phyloP scores from a whole-genome alignment of 2,888 invertebrate genomes.

The Troilus luridus region DNA sequence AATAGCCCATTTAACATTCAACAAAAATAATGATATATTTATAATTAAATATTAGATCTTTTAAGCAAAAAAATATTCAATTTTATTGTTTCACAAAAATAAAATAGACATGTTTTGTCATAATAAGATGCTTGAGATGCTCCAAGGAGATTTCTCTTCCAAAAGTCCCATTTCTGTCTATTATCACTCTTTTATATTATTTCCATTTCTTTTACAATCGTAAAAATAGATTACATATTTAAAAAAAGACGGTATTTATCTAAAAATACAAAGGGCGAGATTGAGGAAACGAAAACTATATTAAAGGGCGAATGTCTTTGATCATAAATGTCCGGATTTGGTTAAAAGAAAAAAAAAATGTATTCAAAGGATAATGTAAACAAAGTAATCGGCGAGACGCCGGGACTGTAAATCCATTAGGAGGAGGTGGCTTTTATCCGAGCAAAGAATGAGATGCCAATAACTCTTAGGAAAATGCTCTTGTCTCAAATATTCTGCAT shows the following conservation, averaged over 20 bases:
- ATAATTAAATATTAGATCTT: too few species aligned
- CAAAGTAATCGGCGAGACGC: background rate
- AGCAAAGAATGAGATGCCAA: background rate
- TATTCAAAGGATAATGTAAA: background rate
- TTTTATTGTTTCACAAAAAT: too few species aligned
- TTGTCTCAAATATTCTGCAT: conserved; percentile 28
- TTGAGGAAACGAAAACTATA: background rate
- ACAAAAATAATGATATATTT: too few species aligned
- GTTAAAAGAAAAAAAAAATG: background rate
- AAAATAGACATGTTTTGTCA: too few species aligned
- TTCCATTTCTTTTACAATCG: background rate
- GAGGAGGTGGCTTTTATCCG: background rate
- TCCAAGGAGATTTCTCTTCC: too few species aligned
- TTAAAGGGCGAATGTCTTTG: background rate
- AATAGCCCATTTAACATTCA: too few species aligned
- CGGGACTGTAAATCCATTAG: background rate
- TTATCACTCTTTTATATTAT: background rate
- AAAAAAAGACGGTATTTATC: background rate
- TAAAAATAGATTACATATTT: background rate
- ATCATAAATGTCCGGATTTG: background rate
- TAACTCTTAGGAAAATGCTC: conserved; percentile 9
- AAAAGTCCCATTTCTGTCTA: background rate
- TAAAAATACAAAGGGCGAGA: background rate
- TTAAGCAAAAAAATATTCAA: too few species aligned
- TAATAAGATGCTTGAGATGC: too few species aligned